phyloP scores from a whole-genome alignment of 2,113 vertebrate species.

The Hyaena hyaena region DNA sequence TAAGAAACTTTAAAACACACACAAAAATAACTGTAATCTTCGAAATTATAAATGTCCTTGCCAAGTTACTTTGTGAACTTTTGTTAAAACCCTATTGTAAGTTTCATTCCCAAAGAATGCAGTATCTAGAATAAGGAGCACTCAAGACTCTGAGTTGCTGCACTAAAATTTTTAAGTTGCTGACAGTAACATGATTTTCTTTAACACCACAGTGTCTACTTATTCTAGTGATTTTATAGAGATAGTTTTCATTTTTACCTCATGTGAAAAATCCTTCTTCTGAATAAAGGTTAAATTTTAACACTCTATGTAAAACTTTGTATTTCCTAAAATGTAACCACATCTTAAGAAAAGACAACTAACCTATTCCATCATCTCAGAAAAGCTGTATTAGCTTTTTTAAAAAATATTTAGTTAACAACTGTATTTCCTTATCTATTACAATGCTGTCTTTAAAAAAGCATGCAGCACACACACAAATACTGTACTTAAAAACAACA shows the following conservation, averaged over 20 bases:
- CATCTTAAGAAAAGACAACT: neutral
- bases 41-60: neutral
- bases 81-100: neutral
- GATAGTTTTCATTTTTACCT: neutral
- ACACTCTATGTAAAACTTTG: neutral
- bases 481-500: neutral
- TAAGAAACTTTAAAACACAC: neutral
- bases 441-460: neutral
- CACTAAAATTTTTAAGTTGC: neutral
- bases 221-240: neutral
- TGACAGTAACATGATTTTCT: neutral
- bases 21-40: neutral
- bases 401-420: neutral
- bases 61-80: neutral
- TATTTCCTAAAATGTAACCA: neutral
- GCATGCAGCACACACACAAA: neutral
- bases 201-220: neutral
- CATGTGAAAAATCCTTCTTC: neutral
- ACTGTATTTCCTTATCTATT: neutral
- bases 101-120: neutral
- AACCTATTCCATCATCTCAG: neutral
- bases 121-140: neutral
- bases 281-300: neutral
- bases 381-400: neutral
- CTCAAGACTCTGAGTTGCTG: neutral